phyloP scores from a whole-genome alignment of 2,797 vertebrate genomes.

The Cetoscarus ocellatus region DNA sequence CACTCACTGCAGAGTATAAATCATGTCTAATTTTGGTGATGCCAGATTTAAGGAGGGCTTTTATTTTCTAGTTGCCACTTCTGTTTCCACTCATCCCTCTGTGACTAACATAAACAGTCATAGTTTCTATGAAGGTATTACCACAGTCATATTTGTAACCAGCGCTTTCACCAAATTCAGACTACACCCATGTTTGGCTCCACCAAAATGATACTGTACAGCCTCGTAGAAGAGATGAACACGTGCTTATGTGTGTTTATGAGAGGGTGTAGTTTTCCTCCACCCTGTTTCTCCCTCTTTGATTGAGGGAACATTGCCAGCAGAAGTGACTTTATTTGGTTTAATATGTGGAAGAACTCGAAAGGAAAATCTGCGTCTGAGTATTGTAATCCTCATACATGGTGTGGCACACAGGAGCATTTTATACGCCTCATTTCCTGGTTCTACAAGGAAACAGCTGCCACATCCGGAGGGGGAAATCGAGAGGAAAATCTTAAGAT shows the following conservation, averaged over 20 bases:
- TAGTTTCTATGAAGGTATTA: slow-evolving; percentile 38
- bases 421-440: slow-evolving; percentile 49
- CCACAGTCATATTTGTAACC: slow-evolving; percentile 36
- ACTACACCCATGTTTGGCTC: slow-evolving; percentile 63
- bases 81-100: slow-evolving; percentile 28
- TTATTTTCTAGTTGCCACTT: slow-evolving; percentile 18
- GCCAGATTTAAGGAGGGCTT: slow-evolving; percentile 16
- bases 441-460: slow-evolving; percentile 30
- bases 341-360: slow-evolving; percentile 26
- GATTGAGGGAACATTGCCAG: slow-evolving; percentile 14
- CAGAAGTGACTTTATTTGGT: slow-evolving; percentile 31
- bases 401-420: slow-evolving; percentile 30
- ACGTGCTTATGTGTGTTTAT: slow-evolving; percentile 28
- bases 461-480: slow-evolving; percentile 48
- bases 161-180: slow-evolving; percentile 54
- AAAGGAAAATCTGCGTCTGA: slow-evolving; percentile 19
- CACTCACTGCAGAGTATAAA: slow-evolving; percentile 27
- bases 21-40: slow-evolving; percentile 39
- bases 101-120: slow-evolving; percentile 42
- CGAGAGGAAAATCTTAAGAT: slow-evolving; percentile 36
- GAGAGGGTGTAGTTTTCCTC: slow-evolving; percentile 48
- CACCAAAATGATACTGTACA: slow-evolving; percentile 64
- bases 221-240: slow-evolving; percentile 23
- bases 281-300: slow-evolving; percentile 33
- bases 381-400: slow-evolving; percentile 3